Evolutionary conservation across 2,797 vertebrate species (phyloP).

Genomic region (Emydoidea blandingii): DNA sequence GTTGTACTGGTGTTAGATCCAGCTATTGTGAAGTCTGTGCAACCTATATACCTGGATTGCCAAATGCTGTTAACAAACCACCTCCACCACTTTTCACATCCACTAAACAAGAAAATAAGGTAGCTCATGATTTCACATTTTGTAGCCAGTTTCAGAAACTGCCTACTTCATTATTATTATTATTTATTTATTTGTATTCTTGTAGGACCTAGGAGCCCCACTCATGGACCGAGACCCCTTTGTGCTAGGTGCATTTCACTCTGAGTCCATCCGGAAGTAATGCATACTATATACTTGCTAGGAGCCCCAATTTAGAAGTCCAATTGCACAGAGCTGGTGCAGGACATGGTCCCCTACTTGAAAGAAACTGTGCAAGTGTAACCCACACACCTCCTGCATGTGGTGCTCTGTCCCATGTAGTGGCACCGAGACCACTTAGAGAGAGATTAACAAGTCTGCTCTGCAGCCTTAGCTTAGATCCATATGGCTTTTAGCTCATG

Average conservation of each 20-base stretch:
- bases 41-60: background rate
- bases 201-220: background rate
- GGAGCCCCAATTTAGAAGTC: background rate
- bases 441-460: no score
- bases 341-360: fast-evolving
- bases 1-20: background rate
- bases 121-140: background rate
- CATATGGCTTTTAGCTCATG: no score
- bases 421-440: no score
- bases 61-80: background rate
- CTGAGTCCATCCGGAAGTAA: background rate
- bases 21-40: background rate
- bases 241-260: background rate
- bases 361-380: background rate
- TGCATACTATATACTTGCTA: background rate
- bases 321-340: background rate
- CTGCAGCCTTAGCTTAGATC: no score
- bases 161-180: background rate
- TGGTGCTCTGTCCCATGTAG: no score
- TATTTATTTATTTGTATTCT: background rate
- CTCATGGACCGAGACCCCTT: background rate
- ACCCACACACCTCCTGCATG: no score
- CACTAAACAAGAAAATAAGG: background rate
- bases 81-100: background rate
- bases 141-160: background rate